Conservation (phyloP, 2,888 invertebrate species). For the Nephrotoma flavescens region DNA sequence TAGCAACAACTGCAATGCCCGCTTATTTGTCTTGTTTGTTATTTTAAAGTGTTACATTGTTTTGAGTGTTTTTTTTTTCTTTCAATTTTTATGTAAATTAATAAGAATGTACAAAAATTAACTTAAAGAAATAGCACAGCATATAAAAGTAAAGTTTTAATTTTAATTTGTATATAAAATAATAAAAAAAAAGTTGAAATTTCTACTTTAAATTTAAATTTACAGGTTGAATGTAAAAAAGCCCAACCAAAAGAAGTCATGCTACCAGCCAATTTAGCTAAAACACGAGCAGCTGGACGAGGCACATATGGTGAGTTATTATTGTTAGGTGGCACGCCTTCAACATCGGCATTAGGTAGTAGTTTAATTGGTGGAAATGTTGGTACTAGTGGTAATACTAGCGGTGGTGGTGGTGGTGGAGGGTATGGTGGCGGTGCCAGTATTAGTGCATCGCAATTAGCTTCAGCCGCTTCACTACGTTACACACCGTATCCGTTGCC, state of each 20-base stretch:
- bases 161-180: neutral
- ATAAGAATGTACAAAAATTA: neutral
- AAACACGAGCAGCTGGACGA: slow-evolving; percentile 88
- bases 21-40: neutral
- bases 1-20: neutral
- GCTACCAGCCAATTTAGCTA: slow-evolving; percentile 92
- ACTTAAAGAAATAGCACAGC: neutral
- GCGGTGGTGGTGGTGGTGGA: slow-evolving; percentile 22
- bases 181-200: neutral
- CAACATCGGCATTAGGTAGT: slow-evolving; percentile 34
- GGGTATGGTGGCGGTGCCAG: slow-evolving; percentile 20
- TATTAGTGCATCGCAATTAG: slow-evolving; percentile 18
- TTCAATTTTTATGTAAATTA: slow-evolving; percentile 2
- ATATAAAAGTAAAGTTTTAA: neutral
- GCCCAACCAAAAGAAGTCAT: slow-evolving; percentile 99
- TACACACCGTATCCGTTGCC: slow-evolving; percentile 49
- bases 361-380: neutral
- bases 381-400: slow-evolving; percentile 15
- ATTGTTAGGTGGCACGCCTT: slow-evolving; percentile 59
- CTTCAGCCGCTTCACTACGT: slow-evolving; percentile 36
- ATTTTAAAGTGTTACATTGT: neutral
- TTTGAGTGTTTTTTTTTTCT: neutral
- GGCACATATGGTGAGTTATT: slow-evolving; percentile 97
- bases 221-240: slow-evolving; percentile 99
- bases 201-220: slow-evolving; percentile 13